Conservation (phyloP, 2,888 invertebrate species). For the Iselma pallidipennis region DNA sequence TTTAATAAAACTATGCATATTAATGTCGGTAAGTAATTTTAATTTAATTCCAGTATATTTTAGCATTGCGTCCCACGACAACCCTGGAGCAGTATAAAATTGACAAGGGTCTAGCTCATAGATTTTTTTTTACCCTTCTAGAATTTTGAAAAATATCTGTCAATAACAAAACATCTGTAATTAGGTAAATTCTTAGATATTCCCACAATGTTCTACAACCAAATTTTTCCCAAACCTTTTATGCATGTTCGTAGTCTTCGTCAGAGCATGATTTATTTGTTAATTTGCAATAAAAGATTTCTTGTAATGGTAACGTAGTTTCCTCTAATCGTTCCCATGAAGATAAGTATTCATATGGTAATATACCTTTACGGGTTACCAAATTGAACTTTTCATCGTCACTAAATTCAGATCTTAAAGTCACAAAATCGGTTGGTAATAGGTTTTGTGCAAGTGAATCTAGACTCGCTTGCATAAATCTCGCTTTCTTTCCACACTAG, state of each 20-base stretch:
- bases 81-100: conserved; percentile 7
- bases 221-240: conserved; percentile 41
- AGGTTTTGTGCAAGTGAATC: conserved; percentile 5
- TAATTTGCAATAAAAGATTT: conserved; percentile 31
- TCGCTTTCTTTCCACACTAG: neutral
- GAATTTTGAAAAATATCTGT: conserved; percentile 29
- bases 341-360: conserved; percentile 41
- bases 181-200: conserved; percentile 34
- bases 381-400: conserved; percentile 24
- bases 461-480: neutral
- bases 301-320: conserved; percentile 26
- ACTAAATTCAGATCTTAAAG: neutral
- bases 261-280: conserved; percentile 27
- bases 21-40: conserved; percentile 37
- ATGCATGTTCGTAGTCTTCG: conserved; percentile 41
- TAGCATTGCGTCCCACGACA: conserved; percentile 36
- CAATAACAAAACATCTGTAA: conserved; percentile 15
- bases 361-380: conserved; percentile 38
- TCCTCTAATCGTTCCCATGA: conserved; percentile 25
- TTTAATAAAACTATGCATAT: conserved; percentile 39
- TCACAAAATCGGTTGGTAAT: neutral
- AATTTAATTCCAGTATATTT: conserved; percentile 37
- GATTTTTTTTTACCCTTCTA: conserved; percentile 3
- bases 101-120: conserved; percentile 14
- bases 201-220: conserved; percentile 37